Conservation (phyloP, 2,797 vertebrate species). For the Aselliscus stoliczkanus region DNA sequence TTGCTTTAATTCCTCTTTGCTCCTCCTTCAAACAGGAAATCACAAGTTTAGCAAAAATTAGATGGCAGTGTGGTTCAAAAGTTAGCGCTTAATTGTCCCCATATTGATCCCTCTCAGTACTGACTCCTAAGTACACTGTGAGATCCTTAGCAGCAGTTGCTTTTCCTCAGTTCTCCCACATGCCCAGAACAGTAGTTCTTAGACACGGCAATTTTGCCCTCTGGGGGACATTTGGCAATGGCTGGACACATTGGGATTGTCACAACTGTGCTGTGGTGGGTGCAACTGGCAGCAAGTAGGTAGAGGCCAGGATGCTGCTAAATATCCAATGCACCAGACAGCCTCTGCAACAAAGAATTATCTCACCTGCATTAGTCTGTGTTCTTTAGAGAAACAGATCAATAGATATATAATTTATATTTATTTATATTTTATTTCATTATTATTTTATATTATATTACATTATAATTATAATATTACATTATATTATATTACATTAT, state of each 20-base stretch:
- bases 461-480: too few relatives aligned
- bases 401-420: neutral
- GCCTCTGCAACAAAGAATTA: neutral
- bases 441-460: neutral
- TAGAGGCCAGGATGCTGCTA: neutral
- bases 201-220: neutral
- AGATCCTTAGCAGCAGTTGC: neutral
- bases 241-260: neutral
- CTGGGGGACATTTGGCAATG: neutral
- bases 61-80: neutral
- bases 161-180: neutral
- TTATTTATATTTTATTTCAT: neutral
- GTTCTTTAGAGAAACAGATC: neutral
- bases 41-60: slow-evolving; percentile 9
- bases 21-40: neutral
- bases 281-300: neutral
- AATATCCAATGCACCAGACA: neutral
- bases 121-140: neutral
- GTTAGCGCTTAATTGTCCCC: neutral
- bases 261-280: neutral
- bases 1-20: neutral
- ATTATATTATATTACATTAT: too few relatives aligned
- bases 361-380: neutral
- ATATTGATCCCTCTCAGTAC: neutral
- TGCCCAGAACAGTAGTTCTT: neutral